These are phyloP conservation scores for Phymastichus coffea DNA, from an alignment of 1,140 invertebrate genomes.

Conservation along the genomic window DNA sequence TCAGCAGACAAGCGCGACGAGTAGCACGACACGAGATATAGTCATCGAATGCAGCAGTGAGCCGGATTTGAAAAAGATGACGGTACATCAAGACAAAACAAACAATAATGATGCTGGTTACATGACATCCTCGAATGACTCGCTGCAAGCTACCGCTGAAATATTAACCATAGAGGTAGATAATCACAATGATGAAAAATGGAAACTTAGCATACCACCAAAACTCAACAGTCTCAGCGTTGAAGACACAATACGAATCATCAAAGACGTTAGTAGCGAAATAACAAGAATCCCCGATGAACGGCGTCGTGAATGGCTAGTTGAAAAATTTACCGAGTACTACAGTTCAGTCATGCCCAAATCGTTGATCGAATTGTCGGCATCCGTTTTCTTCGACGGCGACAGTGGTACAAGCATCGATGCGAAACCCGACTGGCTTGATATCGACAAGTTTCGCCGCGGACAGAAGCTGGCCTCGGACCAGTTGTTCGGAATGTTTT, in stretches of 20 bases:
- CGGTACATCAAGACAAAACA: too few relatives aligned
- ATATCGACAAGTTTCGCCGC: conserved; percentile 53
- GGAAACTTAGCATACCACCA: background rate
- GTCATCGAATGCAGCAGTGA: too few relatives aligned
- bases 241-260: background rate
- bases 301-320: background rate
- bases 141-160: too few relatives aligned
- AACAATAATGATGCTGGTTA: too few relatives aligned
- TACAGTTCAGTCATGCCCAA: background rate
- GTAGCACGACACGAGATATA: too few relatives aligned
- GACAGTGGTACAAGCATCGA: conserved; percentile 29
- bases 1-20: too few relatives aligned
- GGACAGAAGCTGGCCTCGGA: conserved; percentile 67
- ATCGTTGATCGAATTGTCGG: background rate
- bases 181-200: too few relatives aligned
- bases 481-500: conserved; percentile 62
- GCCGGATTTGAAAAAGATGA: too few relatives aligned
- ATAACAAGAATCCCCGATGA: background rate
- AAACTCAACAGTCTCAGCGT: background rate
- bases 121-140: too few relatives aligned
- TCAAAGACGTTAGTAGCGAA: background rate
- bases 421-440: conserved; percentile 42
- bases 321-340: background rate
- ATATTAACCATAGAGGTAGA: too few relatives aligned
- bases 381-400: conserved; percentile 24